Percentiles rank a stretch among this genome's conserved stretches.
These are phyloP conservation scores for Orgyia antiqua DNA, from an alignment of 2,888 invertebrate genomes.

Conservation along the genomic window DNA sequence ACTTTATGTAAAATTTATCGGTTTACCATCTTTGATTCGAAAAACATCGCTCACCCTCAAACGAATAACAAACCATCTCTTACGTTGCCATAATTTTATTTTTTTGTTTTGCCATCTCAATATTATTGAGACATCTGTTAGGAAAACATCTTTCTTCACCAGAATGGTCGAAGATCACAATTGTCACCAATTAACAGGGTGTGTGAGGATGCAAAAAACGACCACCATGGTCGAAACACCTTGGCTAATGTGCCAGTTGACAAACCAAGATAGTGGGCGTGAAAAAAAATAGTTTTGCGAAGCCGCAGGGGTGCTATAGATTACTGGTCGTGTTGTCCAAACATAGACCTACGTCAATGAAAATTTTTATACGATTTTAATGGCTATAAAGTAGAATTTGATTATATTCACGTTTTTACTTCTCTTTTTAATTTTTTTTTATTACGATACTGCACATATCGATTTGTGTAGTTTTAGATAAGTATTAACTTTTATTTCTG, in stretches of 20 bases:
- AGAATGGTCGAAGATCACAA: slow-evolving; percentile 62
- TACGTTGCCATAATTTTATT: too few species aligned
- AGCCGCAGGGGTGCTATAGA: slow-evolving; percentile 61
- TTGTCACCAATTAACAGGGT: slow-evolving; percentile 73
- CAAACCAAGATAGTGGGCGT: slow-evolving; percentile 51
- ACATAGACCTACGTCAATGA: slow-evolving; percentile 53
- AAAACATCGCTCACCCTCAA: too few species aligned
- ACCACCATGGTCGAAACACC: slow-evolving; percentile 69
- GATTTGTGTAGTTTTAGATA: too few species aligned
- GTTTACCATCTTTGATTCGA: too few species aligned
- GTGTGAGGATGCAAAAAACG: slow-evolving; percentile 45
- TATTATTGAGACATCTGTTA: slow-evolving; percentile 54
- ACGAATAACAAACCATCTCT: too few species aligned
- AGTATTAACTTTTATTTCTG: too few species aligned
- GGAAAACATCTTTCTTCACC: slow-evolving; percentile 70
- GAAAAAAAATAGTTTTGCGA: slow-evolving; percentile 50
- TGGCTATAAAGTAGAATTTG: too few species aligned
- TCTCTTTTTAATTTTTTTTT: too few species aligned
- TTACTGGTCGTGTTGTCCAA: slow-evolving; percentile 59
- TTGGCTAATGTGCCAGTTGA: slow-evolving; percentile 74
- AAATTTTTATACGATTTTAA: slow-evolving; percentile 23
- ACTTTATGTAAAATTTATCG: too few species aligned
- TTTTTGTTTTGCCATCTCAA: slow-evolving; percentile 15
- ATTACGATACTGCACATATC: too few species aligned
- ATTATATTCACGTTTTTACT: too few species aligned